Conservation (phyloP, 2,113 vertebrate species). For the Rhipidura dahli region DNA sequence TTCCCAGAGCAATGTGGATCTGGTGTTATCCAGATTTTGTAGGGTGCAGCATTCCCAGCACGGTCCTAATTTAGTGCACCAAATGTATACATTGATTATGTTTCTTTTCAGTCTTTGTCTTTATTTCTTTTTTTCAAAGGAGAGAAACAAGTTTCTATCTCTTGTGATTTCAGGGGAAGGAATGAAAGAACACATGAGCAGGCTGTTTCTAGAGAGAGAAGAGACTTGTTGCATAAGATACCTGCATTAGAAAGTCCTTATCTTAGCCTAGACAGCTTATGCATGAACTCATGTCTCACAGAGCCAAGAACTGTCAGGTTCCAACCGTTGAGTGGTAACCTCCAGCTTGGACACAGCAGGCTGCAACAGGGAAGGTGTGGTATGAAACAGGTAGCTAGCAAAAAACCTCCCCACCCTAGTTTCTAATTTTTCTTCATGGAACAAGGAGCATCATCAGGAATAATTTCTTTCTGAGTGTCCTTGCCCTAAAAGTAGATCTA, state of each 20-base stretch:
- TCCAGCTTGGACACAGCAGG: not conserved
- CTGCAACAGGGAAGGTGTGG: not conserved
- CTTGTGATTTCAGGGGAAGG: not conserved
- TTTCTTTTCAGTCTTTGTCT: not conserved
- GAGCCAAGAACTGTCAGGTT: not conserved
- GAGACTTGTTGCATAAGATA: not conserved
- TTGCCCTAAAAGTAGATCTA: not conserved
- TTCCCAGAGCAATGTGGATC: not conserved
- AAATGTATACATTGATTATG: not conserved
- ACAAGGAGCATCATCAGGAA: not conserved
- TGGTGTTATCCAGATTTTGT: not conserved
- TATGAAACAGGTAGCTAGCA: not conserved
- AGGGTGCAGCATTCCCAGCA: not conserved
- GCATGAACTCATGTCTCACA: not conserved
- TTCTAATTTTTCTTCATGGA: not conserved
- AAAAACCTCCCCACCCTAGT: accelerated
- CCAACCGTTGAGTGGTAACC: not conserved
- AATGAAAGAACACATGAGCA: not conserved
- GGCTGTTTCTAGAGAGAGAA: not conserved
- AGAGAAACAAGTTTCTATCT: not conserved
- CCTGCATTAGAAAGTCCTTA: not conserved
- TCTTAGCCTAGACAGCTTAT: not conserved
- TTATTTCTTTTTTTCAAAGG: not conserved
- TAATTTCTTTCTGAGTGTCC: not conserved
- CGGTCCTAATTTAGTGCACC: not conserved